Evolutionary conservation across 2,113 vertebrate genomes (phyloP).

Genomic region (Callipepla squamata): DNA sequence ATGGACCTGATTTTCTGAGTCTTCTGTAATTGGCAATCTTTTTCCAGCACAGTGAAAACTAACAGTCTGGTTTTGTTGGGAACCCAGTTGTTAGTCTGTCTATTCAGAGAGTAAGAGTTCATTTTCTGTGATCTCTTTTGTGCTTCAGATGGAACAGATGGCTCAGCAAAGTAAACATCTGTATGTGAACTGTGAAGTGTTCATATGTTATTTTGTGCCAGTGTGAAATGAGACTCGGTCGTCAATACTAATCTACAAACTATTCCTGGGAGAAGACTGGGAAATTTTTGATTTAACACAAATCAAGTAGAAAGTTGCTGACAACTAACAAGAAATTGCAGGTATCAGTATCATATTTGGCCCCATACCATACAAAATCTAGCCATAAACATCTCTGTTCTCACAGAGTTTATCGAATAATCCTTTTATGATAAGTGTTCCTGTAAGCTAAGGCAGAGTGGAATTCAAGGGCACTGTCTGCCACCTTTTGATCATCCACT

Average conservation of each 20-base stretch:
- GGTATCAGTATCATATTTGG: not conserved
- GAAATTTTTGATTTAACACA: not conserved
- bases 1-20: not conserved
- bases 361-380: not conserved
- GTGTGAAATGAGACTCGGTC: not conserved
- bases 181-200: constrained; percentile 43
- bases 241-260: not conserved
- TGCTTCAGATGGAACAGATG: constrained; percentile 62
- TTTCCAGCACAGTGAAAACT: not conserved
- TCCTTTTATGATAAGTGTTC: not conserved
- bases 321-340: not conserved
- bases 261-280: not conserved
- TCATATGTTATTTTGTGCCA: not conserved
- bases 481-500: not conserved
- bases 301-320: not conserved
- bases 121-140: constrained; percentile 59
- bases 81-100: constrained; percentile 12
- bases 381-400: not conserved
- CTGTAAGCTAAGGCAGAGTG: not conserved
- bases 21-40: not conserved
- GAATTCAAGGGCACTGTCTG: not conserved
- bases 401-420: not conserved
- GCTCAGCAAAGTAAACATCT: constrained; percentile 67
- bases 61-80: not conserved
- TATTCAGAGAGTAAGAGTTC: constrained; percentile 45